Evolutionary conservation across 2,888 invertebrate species (phyloP).

Genomic region (Euplexia lucipara): DNA sequence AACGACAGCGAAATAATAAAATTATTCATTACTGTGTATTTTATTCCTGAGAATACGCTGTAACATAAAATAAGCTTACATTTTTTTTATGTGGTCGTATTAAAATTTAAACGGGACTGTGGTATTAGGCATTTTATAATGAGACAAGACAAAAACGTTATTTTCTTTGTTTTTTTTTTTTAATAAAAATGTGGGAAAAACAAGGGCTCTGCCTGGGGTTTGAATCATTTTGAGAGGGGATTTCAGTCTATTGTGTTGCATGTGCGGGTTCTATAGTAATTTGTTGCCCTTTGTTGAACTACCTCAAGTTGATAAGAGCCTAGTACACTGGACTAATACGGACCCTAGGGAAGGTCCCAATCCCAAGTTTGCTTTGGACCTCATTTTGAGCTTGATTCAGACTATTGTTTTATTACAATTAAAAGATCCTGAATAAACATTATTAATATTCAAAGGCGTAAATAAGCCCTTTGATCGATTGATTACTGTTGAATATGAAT

Average conservation of each 20-base stretch:
- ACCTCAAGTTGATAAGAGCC: slow-evolving; percentile 65
- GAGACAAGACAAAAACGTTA: background rate
- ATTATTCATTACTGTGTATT: slow-evolving; percentile 55
- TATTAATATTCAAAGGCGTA: slow-evolving; percentile 5
- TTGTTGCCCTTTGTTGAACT: slow-evolving; percentile 71
- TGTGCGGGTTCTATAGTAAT: slow-evolving; percentile 53
- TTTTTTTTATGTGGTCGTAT: slow-evolving; percentile 24
- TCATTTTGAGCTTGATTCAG: slow-evolving; percentile 26
- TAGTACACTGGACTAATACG: slow-evolving; percentile 64
- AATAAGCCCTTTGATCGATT: too few relatives aligned
- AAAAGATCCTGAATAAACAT: slow-evolving; percentile 34
- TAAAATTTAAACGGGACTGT: slow-evolving; percentile 25
- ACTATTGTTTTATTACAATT: slow-evolving; percentile 34
- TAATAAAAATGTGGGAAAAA: slow-evolving; percentile 6
- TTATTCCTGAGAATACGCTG: slow-evolving; percentile 33
- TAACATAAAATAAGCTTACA: slow-evolving; percentile 38
- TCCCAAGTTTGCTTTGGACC: slow-evolving; percentile 42
- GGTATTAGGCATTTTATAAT: slow-evolving; percentile 25
- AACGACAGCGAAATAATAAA: slow-evolving; percentile 57
- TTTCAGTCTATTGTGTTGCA: slow-evolving; percentile 66
- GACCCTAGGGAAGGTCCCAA: slow-evolving; percentile 49
- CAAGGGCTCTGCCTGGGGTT: slow-evolving; percentile 36
- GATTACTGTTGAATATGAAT: too few relatives aligned
- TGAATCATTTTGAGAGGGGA: slow-evolving; percentile 73
- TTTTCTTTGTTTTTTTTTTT: slow-evolving; percentile 6